Evolutionary conservation across 2,888 invertebrate genomes (phyloP).

Genomic region (Pandemis corylana): DNA sequence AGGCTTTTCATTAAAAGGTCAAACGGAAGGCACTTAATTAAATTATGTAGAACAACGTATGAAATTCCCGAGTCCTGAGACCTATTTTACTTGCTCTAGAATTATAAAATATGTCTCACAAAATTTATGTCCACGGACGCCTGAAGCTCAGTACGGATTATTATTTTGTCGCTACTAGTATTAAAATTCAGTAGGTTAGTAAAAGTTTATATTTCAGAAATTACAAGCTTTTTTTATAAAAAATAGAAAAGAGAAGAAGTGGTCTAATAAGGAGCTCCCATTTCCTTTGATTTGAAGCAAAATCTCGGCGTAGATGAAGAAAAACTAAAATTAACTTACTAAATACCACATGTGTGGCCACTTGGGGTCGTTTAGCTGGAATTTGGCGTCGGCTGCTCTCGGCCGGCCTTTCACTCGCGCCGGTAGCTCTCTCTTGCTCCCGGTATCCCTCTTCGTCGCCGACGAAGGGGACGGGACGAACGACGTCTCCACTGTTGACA

Average conservation of each 20-base stretch:
- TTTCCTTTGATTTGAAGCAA: too few relatives aligned
- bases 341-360: slow-evolving; percentile 99
- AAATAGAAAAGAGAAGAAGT: too few relatives aligned
- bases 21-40: background rate
- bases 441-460: slow-evolving; percentile 70
- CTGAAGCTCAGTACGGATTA: background rate
- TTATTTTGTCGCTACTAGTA: background rate
- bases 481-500: slow-evolving; percentile 63
- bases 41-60: background rate
- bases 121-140: background rate
- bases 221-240: too few relatives aligned
- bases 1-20: background rate
- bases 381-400: slow-evolving; percentile 73
- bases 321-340: slow-evolving; percentile 86
- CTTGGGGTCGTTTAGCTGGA: slow-evolving; percentile 92
- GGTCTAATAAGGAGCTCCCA: too few relatives aligned
- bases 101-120: background rate
- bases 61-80: background rate
- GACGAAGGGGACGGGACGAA: slow-evolving; percentile 64
- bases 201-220: too few relatives aligned
- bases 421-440: slow-evolving; percentile 79
- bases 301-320: too few relatives aligned
- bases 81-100: background rate
- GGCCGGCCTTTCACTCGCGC: slow-evolving; percentile 90
- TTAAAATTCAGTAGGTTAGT: background rate